Evolutionary conservation across 2,113 vertebrate species (phyloP), one percentile per base, ranked within the genome.

Genomic region (Acanthochromis polyacanthus): DNA sequence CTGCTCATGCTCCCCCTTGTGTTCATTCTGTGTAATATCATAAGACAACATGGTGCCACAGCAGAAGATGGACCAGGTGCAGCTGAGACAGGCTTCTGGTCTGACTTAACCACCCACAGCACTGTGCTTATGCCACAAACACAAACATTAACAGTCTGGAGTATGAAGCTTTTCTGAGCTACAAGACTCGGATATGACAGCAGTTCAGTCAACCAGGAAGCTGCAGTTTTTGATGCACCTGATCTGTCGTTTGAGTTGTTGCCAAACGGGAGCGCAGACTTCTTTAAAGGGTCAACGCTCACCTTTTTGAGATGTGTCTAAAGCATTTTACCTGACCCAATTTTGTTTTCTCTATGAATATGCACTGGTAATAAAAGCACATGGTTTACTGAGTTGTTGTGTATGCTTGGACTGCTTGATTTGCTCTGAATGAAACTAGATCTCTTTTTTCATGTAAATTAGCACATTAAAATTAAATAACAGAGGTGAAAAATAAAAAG

Each of bases 351-450:
- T 94, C 82, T 92, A 88, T 93, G 59, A 91, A 92, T 93, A 94
- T 91, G 92, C 93, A 95, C 92, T 93, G 91, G 90, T 94, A 95
- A 94, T 95, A 95, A 95, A 95, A 95, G 95, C 95, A 94, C 95
- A 95, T 92, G 88, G 84, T 94, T 95, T 93, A 92, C 78, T 67
- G 77, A 91, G 62, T 15, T 59, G 36, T 58, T 19, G 60, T 60
- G 7, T 15, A 16, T n/a, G 17, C 25, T 6, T 80, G 5, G 20
- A 67, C 3, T 55, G n/a, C 20, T 9, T 61, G 10, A 52, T 19
- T 46, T 64, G 15, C 53, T 15, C 28, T n/a, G 10, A 46, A 43
- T 7, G 32, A 1, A 45, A 5, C n/a, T 22, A 1, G 11, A 64
- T 43, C 9, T 55, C 15, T 43, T 45, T 45, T 48, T 10, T 30